A percentile compares a stretch with the other conserved stretches of the same genome.
Conservation (phyloP, 2,797 vertebrate species). For the Syngnathus rostellatus region DNA sequence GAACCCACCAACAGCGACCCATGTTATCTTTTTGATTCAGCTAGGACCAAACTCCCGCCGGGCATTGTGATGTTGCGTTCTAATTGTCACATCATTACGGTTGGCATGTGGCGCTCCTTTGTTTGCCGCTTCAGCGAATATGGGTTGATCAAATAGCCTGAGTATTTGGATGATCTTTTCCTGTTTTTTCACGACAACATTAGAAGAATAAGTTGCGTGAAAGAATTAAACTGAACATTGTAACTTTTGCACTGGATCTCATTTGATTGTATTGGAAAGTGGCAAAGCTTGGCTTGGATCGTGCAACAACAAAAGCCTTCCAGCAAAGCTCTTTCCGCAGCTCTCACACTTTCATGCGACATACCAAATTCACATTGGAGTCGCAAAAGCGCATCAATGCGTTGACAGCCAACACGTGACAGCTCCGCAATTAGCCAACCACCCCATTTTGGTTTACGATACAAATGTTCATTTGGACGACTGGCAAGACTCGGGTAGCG, state of each 20-base stretch:
- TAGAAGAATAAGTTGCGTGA: neutral
- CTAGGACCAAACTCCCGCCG: conserved; percentile 42
- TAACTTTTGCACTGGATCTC: neutral
- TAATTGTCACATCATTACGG: conserved; percentile 27
- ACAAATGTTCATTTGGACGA: neutral
- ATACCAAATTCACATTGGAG: neutral
- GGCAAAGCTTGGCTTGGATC: no score
- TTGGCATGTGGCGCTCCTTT: conserved; percentile 15
- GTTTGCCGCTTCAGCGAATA: conserved; percentile 6
- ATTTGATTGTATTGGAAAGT: neutral
- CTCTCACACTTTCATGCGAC: neutral
- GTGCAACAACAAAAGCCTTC: neutral
- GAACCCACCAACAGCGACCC: conserved; percentile 57
- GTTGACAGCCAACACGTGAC: neutral
- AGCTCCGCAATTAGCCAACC: neutral
- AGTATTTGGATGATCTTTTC: neutral
- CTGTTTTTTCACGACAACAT: neutral
- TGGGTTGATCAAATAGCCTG: no score
- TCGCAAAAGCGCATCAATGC: neutral
- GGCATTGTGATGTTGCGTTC: conserved; percentile 29
- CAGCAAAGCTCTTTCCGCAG: neutral
- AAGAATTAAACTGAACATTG: neutral
- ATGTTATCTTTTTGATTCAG: conserved; percentile 57
- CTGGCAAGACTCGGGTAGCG: no score
- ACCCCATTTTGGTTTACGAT: neutral